phyloP scores from a whole-genome alignment of 2,888 invertebrate genomes.

The Diploptera punctata region DNA sequence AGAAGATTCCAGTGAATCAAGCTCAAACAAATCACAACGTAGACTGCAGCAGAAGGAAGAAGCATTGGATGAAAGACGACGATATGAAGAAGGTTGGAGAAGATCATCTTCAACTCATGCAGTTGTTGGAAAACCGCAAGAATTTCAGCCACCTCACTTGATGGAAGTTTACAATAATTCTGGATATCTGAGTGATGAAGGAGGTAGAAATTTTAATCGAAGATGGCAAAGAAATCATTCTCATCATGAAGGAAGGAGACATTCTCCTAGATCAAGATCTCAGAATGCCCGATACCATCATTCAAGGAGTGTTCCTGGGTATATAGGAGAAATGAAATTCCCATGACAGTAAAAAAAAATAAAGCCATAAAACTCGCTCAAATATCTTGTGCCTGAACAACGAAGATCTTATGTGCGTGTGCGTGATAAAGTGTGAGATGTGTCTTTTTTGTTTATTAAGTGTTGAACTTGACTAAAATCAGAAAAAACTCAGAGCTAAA shows the following conservation, averaged over 20 bases:
- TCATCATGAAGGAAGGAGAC: constrained; percentile 25
- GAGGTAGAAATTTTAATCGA: constrained; percentile 55
- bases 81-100: constrained; percentile 74
- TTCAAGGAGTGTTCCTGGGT: constrained; percentile 55
- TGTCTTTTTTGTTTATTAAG: no score
- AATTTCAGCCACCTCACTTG: constrained; percentile 63
- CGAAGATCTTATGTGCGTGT: no score
- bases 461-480: no score
- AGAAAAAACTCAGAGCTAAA: no score
- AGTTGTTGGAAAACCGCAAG: constrained; percentile 22
- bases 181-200: constrained; percentile 62
- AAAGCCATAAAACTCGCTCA: neutral
- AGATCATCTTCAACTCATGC: constrained; percentile 61
- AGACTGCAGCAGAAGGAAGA: constrained; percentile 58
- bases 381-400: no score
- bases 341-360: constrained; percentile 56
- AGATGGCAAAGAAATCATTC: constrained; percentile 42
- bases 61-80: constrained; percentile 63
- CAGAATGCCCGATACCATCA: constrained; percentile 63
- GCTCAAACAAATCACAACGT: constrained; percentile 75
- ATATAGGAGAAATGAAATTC: constrained; percentile 69
- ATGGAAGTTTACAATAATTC: constrained; percentile 65
- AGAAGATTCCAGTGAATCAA: constrained; percentile 83
- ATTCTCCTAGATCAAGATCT: constrained; percentile 62
- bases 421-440: no score